phyloP scores from a whole-genome alignment of 2,888 invertebrate species.

The Lithophane ornitopus region DNA sequence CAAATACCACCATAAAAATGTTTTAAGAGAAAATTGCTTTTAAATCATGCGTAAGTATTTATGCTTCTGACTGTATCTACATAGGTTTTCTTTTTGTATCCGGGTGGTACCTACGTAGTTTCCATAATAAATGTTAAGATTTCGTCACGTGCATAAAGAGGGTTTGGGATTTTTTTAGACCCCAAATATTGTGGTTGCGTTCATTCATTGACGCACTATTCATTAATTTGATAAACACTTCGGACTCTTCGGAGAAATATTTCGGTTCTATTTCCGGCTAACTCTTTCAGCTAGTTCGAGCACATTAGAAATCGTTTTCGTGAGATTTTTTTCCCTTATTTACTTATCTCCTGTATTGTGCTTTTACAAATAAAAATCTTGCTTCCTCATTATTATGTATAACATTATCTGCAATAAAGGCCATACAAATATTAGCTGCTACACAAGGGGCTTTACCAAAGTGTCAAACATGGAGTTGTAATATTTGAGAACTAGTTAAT shows the following conservation, averaged over 20 bases:
- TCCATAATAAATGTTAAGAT: constrained; percentile 10
- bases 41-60: neutral
- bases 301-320: constrained; percentile 12
- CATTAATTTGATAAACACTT: neutral
- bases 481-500: neutral
- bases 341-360: neutral
- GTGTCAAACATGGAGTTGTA: neutral
- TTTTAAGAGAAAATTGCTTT: neutral
- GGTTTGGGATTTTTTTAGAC: constrained; percentile 32
- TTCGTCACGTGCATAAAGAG: constrained; percentile 8
- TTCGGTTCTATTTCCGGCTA: neutral
- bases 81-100: constrained; percentile 31
- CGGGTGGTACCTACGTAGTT: constrained; percentile 15
- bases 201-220: constrained; percentile 16
- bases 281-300: constrained; percentile 17
- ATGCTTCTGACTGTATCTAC: neutral
- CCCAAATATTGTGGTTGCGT: constrained; percentile 19
- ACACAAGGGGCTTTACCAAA: neutral
- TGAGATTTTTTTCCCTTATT: constrained; percentile 28
- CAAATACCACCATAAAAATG: no score
- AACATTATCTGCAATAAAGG: neutral
- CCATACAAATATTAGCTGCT: neutral
- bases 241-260: constrained; percentile 1
- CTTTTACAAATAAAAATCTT: neutral
- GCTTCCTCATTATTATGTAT: neutral